phyloP scores from a whole-genome alignment of 2,888 invertebrate species.

The Seladonia tumulorum region DNA sequence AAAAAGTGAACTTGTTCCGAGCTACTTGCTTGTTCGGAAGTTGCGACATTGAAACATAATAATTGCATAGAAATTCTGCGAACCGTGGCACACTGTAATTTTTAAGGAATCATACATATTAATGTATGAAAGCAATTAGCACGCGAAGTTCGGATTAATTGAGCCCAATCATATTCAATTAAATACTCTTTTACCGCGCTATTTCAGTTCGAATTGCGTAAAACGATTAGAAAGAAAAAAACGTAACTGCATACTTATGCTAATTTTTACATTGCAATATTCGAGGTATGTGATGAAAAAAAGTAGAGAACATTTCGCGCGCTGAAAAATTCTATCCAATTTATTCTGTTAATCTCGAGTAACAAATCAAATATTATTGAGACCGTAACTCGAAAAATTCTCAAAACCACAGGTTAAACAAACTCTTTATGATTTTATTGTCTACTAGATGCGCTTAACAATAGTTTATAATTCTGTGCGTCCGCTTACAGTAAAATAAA shows the following conservation, averaged over 20 bases:
- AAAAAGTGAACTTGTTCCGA: background rate
- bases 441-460: background rate
- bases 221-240: background rate
- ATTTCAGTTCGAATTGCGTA: background rate
- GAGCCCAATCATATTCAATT: background rate
- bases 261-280: background rate
- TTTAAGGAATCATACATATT: background rate
- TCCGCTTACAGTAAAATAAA: background rate
- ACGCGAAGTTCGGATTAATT: background rate
- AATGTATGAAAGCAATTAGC: background rate
- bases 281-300: background rate
- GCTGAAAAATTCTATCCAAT: background rate
- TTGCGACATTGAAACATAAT: background rate
- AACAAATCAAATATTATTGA: background rate
- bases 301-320: background rate
- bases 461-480: background rate
- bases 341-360: background rate
- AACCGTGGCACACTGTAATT: background rate
- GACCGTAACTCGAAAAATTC: no score
- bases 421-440: background rate
- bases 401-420: background rate
- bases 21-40: background rate
- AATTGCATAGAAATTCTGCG: background rate
- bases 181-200: background rate
- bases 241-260: background rate